Evolutionary conservation across 64 coral and sea anemone genomes (phyloP).

Genomic region (Platygyra sinensis): DNA sequence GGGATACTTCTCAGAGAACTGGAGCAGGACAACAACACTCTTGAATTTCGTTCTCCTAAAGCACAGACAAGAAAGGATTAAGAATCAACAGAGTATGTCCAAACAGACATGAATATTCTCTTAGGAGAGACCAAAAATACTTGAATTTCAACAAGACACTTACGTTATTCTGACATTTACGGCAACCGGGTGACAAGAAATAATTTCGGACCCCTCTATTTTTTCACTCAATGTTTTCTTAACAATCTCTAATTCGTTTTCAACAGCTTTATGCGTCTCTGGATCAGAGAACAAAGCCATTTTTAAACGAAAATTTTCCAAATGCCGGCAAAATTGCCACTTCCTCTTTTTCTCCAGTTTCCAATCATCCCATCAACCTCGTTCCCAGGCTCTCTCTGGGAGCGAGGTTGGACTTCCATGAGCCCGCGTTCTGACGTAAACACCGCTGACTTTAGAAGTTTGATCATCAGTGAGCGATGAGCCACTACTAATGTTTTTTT

Average conservation of each 20-base stretch:
- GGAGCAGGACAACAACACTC: conserved; percentile 77
- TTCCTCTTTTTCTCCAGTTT: not conserved
- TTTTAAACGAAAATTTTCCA: not conserved
- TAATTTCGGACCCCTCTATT: conserved; percentile 85
- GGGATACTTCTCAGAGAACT: conserved; percentile 86
- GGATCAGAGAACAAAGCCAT: conserved; percentile 60
- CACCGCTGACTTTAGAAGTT: not conserved
- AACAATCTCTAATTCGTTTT: conserved; percentile 76
- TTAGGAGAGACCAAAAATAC: not conserved
- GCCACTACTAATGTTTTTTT: not conserved
- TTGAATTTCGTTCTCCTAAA: conserved; percentile 88
- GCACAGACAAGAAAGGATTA: not conserved
- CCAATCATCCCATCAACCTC: too few relatives aligned
- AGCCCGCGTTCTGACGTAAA: not conserved
- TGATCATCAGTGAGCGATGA: not conserved
- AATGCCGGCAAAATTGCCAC: not conserved
- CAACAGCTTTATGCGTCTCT: conserved; percentile 58
- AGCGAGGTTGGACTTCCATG: too few relatives aligned
- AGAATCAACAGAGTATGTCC: too few relatives aligned
- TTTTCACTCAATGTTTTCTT: conserved; percentile 70
- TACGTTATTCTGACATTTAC: conserved; percentile 94
- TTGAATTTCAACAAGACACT: conserved; percentile 11
- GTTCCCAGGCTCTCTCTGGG: too few relatives aligned
- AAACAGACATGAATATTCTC: not conserved
- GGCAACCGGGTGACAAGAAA: conserved; percentile 79